A percentile compares a stretch with the other conserved stretches of the same genome.
phyloP scores from a whole-genome alignment of 2,113 vertebrate genomes.

The Ibidorhyncha struthersii region DNA sequence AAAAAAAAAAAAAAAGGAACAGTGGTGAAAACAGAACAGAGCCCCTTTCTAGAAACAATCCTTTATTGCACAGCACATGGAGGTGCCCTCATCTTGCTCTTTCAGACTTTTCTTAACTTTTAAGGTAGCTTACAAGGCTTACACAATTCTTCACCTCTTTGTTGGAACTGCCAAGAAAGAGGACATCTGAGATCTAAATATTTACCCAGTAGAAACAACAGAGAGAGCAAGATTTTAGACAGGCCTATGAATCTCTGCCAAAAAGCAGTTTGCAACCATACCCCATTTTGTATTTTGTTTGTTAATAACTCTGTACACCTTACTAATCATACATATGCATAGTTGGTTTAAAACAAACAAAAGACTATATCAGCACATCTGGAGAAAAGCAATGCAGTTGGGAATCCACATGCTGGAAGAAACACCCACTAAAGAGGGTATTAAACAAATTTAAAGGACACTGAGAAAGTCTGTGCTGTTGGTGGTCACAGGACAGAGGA shows the following conservation, averaged over 20 bases:
- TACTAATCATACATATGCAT: neutral
- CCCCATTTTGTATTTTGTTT: neutral
- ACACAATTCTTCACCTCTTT: neutral
- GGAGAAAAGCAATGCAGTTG: neutral
- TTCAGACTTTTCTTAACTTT: neutral
- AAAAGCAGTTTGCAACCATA: neutral
- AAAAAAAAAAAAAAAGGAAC: no score
- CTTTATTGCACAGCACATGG: neutral
- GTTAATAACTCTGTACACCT: neutral
- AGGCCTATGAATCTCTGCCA: neutral
- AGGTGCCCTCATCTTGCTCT: neutral
- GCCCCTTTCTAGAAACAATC: neutral
- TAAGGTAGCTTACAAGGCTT: neutral
- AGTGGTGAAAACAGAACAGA: neutral
- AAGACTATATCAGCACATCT: neutral
- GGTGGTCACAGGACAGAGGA: neutral
- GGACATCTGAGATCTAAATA: neutral
- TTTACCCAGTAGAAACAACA: neutral
- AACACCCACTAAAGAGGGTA: neutral
- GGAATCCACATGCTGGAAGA: neutral
- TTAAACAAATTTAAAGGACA: neutral
- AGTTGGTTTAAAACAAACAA: neutral
- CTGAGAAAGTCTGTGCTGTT: neutral
- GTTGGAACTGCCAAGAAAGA: neutral
- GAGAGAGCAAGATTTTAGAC: neutral